Evolutionary conservation across 1,140 invertebrate species (phyloP).

Genomic region (Mya arenaria): DNA sequence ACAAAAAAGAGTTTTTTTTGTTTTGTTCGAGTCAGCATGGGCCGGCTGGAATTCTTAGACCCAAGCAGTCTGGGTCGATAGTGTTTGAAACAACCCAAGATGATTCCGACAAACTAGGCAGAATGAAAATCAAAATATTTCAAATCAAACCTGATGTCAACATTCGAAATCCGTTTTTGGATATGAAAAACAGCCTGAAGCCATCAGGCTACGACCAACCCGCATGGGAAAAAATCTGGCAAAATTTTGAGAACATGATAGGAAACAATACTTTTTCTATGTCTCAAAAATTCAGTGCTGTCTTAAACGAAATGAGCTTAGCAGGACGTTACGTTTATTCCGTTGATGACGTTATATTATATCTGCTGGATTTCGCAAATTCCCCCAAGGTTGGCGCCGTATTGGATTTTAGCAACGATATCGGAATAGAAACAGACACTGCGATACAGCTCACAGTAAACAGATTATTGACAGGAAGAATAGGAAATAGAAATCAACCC

Average conservation of each 20-base stretch:
- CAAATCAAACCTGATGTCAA: not conserved
- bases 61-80: not conserved
- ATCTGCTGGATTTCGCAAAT: conserved; percentile 17
- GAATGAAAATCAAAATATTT: not conserved
- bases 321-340: conserved; percentile 2
- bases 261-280: conserved; percentile 2
- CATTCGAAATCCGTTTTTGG: conserved; percentile 1
- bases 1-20: not conserved
- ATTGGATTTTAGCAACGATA: not conserved
- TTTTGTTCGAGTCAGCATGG: not conserved
- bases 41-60: not conserved
- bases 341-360: not conserved
- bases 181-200: not conserved
- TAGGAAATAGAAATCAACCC: not conserved
- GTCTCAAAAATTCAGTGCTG: not conserved
- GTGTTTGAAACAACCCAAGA: conserved; percentile 11
- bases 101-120: too few relatives aligned
- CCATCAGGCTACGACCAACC: not conserved
- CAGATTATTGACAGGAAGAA: not conserved
- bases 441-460: not conserved
- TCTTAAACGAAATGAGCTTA: conserved; percentile 9
- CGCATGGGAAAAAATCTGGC: not conserved
- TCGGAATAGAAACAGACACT: not conserved
- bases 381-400: not conserved
- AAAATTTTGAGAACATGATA: not conserved